A percentile compares a stretch with the other conserved stretches of the same genome.
Evolutionary conservation across 2,888 invertebrate genomes (phyloP).

Genomic region (Kuschelorhynchus macadamiae): DNA sequence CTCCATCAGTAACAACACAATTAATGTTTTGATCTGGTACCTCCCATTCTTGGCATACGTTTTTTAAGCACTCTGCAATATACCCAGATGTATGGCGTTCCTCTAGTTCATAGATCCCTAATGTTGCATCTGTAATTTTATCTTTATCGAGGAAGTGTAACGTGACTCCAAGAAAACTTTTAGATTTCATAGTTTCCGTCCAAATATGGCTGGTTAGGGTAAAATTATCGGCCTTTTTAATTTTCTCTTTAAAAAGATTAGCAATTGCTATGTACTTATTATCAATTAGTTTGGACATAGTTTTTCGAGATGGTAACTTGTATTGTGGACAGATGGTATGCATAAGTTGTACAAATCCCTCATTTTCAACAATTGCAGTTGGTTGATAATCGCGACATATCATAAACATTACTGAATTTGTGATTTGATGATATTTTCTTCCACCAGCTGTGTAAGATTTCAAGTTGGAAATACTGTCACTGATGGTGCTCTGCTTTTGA

Average conservation of each 20-base stretch:
- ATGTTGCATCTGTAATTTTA: background rate
- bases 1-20: constrained; percentile 9
- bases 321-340: constrained; percentile 12
- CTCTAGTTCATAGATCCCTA: constrained; percentile 10
- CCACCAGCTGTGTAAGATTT: background rate
- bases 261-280: constrained; percentile 21
- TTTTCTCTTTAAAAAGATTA: constrained; percentile 2
- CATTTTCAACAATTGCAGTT: constrained; percentile 21
- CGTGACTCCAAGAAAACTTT: constrained; percentile 13
- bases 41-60: background rate
- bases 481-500: background rate
- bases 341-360: constrained; percentile 14
- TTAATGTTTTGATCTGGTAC: background rate
- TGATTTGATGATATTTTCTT: background rate
- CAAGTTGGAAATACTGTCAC: background rate
- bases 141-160: constrained; percentile 2
- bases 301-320: constrained; percentile 14
- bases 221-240: background rate
- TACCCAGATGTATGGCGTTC: constrained; percentile 19
- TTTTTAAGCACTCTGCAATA: background rate
- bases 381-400: constrained; percentile 27
- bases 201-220: constrained; percentile 20
- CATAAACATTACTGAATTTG: constrained; percentile 1
- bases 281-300: constrained; percentile 16
- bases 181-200: constrained; percentile 8